These are phyloP conservation scores for Onychomys leucogaster DNA, from an alignment of 2,797 vertebrate species.

Conservation along the genomic window DNA sequence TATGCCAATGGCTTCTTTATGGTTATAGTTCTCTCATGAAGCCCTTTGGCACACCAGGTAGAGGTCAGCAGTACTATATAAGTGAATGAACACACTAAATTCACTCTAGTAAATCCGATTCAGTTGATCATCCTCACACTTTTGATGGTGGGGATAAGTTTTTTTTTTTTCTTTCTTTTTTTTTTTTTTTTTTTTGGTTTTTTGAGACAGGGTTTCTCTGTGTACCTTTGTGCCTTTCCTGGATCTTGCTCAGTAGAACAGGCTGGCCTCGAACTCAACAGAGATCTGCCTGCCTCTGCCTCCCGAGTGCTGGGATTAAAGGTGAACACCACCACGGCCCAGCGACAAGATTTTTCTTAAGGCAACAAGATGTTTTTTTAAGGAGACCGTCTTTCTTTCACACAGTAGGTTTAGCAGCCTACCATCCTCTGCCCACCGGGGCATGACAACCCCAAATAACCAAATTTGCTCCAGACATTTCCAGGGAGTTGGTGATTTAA, in stretches of 20 bases:
- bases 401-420: accelerated
- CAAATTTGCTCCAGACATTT: background rate
- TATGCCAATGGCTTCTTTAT: background rate
- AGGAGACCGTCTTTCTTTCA: no score
- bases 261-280: no score
- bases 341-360: no score
- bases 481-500: background rate
- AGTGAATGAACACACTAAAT: accelerated
- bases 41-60: background rate
- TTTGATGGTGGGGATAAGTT: accelerated
- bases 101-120: background rate
- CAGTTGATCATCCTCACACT: background rate
- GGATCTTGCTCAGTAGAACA: no score
- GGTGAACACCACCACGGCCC: no score
- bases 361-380: accelerated
- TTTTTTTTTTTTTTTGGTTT: no score
- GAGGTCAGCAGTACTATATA: accelerated
- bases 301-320: no score
- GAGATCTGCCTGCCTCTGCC: no score
- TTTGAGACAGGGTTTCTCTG: no score
- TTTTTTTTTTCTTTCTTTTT: no score
- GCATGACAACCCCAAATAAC: background rate
- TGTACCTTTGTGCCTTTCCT: no score
- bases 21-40: accelerated
- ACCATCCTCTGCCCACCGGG: background rate